Evolutionary conservation across 1,140 invertebrate genomes (phyloP), one percentile per base, ranked within the genome.

Genomic region (Anastrepha ludens): DNA sequence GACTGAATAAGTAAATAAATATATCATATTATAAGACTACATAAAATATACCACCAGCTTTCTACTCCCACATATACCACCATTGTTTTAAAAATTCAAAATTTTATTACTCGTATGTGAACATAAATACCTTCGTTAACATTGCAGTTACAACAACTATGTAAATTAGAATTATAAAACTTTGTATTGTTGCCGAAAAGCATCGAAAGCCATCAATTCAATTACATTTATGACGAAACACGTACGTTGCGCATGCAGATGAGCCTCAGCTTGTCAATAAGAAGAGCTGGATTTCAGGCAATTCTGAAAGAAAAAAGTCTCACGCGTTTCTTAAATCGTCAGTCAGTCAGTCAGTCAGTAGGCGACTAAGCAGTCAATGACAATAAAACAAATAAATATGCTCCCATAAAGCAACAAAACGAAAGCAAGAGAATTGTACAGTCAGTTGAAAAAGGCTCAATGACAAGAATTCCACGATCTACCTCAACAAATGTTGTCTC

Each of bases 401-500:
- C 29, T 39, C 64, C 39, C 64, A 41, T 67, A 67, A 67, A 39
- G 3, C 3, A 9, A 67, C 64, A 67, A 67, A 67, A 29, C n/a
- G 20, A 17, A 64, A 64, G 62, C 62, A 20, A 6, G n/a, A 64
- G 20, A 62, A 64, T 29, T 67, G 44, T 50, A n/a, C 47, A n/a
- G 74, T 9, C 60, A 55, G 20, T 55, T 81, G 29, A 81, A 41
- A 81, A 55, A 55, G 11, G n/a, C 17, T 20, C 17, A 55, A n/a
- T 50, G 44, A 20, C 9, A 41, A 59, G 41, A 86, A 44, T 81
- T 3, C 59, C 85, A 9, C 20, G 85, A 86, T 60, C 85, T 86
- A 86, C 85, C 85, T 86, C 58, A 86, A 86, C 85, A 86, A 39
- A 60, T 62, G 44, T 17, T 13, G 29, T 86, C 74, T 81, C 74